Evolutionary conservation across 2,797 vertebrate genomes (phyloP), one percentile per base, ranked within the genome.

Genomic region (Pangasius larnaudii): DNA sequence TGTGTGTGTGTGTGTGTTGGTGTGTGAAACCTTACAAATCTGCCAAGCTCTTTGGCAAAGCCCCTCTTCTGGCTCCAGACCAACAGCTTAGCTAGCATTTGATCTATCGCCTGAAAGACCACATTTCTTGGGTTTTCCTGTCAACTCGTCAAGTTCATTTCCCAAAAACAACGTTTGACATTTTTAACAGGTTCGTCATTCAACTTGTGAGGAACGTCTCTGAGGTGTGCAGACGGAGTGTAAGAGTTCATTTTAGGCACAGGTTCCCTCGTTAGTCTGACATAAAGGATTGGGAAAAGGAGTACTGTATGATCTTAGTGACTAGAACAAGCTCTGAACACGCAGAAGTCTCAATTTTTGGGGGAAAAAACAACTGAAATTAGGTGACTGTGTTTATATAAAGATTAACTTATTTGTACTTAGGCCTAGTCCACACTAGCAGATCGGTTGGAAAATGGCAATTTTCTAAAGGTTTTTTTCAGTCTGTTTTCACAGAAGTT

Each of bases 11-110:
- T 9, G 30, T 56, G 49, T 1, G 67, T 36, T 19, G 13, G 67
- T 1, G 51, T 2, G 84, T 9, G 14, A 85, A 74, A 74, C 33
- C 84, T 16, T 85, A 58, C 84, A 74, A 27, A 72, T 42, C 67
- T 59, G 84, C 84, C 84, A 85, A 59, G 53, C 36, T 59, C 51
- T 42, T 85, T 85, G 67, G 82, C 82, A 84, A 63, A 51, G 63
- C 27, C 46, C 18, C 5, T 22, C 42, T 67, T 84, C 63, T 67
- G 82, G 51, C 53, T 85, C 69, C 84, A 27, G 51, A 16, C 33
- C 84, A 85, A 42, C 49, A 72, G 49, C 84, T 56, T 59, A 59
- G 33, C 67, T 42, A 46, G 69, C 30, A 42, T 63, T 10, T 85
- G 53, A 85, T 74, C 69, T 58, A 22, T 49, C 42, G 36, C 81